Evolutionary conservation across 1,140 invertebrate species (phyloP).

Genomic region (Doryteuthis pealeii): DNA sequence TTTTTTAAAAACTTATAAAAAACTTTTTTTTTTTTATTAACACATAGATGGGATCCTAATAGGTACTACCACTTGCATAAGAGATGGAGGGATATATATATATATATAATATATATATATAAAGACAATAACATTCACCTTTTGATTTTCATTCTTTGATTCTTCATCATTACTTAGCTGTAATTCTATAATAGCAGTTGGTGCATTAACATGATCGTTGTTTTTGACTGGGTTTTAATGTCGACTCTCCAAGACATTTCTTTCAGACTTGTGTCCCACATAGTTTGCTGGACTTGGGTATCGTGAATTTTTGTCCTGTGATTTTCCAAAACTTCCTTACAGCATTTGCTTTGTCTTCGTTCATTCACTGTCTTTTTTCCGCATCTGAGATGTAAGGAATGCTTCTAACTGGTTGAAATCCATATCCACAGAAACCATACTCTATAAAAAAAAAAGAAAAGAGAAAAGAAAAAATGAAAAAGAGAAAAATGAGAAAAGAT

Average conservation of each 20-base stretch:
- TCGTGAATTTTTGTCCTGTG: constrained; percentile 57
- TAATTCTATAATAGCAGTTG: constrained; percentile 57
- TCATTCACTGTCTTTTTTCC: constrained; percentile 48
- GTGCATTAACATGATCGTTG: constrained; percentile 51
- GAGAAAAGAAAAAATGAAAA: too few species aligned
- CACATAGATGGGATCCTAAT: too few species aligned
- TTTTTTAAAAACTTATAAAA: too few species aligned
- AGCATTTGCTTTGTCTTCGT: constrained; percentile 52
- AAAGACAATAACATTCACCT: not conserved
- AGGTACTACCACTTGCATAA: too few species aligned
- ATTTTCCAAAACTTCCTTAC: constrained; percentile 55
- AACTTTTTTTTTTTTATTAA: too few species aligned
- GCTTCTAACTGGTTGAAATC: constrained; percentile 56
- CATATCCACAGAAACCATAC: constrained; percentile 54
- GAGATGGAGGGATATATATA: too few species aligned
- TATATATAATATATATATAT: too few species aligned
- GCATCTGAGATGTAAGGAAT: constrained; percentile 54
- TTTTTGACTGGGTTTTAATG: constrained; percentile 51
- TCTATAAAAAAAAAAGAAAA: constrained; percentile 41
- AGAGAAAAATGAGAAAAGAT: too few species aligned
- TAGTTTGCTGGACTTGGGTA: constrained; percentile 46
- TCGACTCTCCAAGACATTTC: constrained; percentile 57
- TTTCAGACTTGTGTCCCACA: constrained; percentile 53
- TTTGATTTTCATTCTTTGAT: not conserved
- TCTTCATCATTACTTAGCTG: constrained; percentile 42